Base-by-base conservation (phyloP, 2,113 vertebrate genomes). In the Oceanodroma tethys region DNA sequence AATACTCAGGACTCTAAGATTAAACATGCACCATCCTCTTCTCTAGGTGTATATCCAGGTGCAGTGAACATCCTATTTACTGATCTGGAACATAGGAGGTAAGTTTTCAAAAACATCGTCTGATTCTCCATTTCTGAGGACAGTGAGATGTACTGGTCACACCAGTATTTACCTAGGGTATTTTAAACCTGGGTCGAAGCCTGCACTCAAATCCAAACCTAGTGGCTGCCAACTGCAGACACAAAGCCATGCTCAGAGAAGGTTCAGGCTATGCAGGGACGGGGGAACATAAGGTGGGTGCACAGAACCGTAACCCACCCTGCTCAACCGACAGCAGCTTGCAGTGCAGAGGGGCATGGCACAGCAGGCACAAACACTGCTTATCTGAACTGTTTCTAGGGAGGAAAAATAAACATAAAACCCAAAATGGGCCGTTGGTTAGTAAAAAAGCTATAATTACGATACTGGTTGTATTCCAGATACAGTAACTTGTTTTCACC, bases 201-300 rank as follows among this genome's bases (percentile, higher is more conserved):
- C 40, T 20, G n/a, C n/a, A 13, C 75, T 42, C 59, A 43, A 42
- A 29, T 23, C 26, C 88, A 70, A 36, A 53, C 47, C n/a, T 14
- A 4, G 19, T 11, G 34, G 34, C 53, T 40, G 42, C 20, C 55
- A 59, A 17, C 9, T n/a, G 72, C 16, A 36, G 40, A 40, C 0
- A 6, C 26, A 63, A 55, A 47, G 13, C 63, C 26, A 2, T 2
- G 18, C 43, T 58, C 42, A 10, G 50, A 18, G 48, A 16, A 32
- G 22, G 50, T 32, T 26, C 36, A 8, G 59, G 76, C n/a, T 42
- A 1, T 0, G 32, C 17, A 10, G 45, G 32, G 38, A 43, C 2
- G 14, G 38, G 6, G 73, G 40, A 59, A 26, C 4, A 0, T 30
- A 14, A 11, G 60, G 70, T 1, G 3, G 38, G 6, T 1, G 25